A percentile compares a stretch with the other conserved stretches of the same genome.
Conservation (phyloP, 2,888 invertebrate genomes). For the Tiphia femorata region DNA sequence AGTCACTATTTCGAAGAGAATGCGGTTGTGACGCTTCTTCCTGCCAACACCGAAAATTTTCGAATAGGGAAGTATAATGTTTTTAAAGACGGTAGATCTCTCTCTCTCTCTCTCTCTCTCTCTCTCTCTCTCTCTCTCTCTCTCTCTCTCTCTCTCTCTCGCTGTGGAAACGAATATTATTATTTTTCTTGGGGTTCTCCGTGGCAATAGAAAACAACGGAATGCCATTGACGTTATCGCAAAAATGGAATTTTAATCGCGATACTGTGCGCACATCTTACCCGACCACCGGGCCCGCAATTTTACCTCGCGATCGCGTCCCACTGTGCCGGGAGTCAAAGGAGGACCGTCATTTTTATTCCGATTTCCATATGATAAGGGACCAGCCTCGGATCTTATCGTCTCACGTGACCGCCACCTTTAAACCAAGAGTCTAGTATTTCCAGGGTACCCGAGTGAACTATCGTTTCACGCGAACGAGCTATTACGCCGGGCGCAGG, state of each 20-base stretch:
- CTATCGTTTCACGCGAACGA: conserved; percentile 36
- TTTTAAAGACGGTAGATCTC: not conserved
- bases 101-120: not conserved
- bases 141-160: not conserved
- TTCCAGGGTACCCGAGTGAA: conserved; percentile 13
- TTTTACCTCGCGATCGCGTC: no score
- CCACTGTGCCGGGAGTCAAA: no score
- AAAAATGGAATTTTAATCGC: no score
- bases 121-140: not conserved
- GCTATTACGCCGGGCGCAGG: conserved; percentile 30
- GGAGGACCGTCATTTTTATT: not conserved
- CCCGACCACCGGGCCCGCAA: no score
- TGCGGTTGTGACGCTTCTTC: no score
- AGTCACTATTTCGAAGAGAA: no score
- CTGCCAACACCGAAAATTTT: no score
- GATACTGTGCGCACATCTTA: no score
- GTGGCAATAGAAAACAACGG: no score
- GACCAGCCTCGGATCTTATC: not conserved
- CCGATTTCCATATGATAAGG: conserved; percentile 1
- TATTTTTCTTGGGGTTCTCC: no score
- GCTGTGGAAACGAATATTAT: not conserved
- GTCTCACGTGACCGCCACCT: not conserved
- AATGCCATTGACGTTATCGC: no score
- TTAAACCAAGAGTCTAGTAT: not conserved
- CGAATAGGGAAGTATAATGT: not conserved